A percentile compares a stretch with the other conserved stretches of the same genome.
Conservation (phyloP, 2,797 vertebrate species). For the Pteronotus mesoamericanus region DNA sequence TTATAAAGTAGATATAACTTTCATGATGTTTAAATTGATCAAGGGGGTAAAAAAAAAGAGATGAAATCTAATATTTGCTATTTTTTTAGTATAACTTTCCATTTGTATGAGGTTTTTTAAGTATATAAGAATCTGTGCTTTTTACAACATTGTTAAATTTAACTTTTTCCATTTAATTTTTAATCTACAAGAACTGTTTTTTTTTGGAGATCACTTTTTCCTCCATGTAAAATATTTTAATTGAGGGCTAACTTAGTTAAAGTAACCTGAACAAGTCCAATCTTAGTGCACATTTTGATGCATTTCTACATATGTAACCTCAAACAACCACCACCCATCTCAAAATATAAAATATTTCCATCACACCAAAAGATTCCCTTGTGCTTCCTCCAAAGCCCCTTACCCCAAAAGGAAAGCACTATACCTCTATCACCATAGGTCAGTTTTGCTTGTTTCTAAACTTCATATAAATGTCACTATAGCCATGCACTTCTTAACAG, state of each 20-base stretch:
- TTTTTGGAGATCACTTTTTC: neutral
- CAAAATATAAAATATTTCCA: neutral
- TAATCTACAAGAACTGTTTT: neutral
- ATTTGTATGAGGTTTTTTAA: constrained; percentile 17
- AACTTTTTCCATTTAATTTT: neutral
- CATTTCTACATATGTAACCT: neutral
- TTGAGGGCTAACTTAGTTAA: neutral
- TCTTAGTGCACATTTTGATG: neutral
- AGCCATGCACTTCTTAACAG: neutral
- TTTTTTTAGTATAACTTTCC: neutral
- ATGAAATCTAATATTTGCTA: neutral
- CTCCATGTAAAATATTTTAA: neutral
- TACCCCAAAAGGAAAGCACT: neutral
- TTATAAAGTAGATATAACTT: neutral
- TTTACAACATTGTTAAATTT: neutral
- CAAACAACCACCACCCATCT: neutral
- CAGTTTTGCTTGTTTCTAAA: neutral
- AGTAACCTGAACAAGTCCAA: neutral
- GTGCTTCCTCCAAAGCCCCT: neutral
- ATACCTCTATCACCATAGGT: neutral
- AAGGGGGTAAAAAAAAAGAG: neutral
- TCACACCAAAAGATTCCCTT: neutral
- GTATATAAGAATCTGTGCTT: neutral
- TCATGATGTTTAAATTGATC: neutral
- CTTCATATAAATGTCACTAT: neutral